Conservation (phyloP, 2,888 invertebrate genomes). For the Orthonychiurus folsomi region DNA sequence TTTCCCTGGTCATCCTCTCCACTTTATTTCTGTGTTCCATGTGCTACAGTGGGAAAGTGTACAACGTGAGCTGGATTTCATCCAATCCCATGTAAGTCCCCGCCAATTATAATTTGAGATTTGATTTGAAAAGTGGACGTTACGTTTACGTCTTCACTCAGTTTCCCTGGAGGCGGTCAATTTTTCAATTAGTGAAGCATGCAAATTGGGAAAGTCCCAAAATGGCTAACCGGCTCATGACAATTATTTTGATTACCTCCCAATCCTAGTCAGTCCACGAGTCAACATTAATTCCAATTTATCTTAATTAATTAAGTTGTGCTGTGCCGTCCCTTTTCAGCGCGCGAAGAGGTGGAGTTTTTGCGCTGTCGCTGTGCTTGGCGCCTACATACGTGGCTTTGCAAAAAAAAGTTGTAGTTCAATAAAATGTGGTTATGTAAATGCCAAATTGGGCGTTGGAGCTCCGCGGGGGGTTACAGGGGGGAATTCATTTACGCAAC, state of each 20-base stretch:
- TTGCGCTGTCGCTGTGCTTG: too few species aligned
- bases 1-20: neutral
- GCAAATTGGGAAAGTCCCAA: neutral
- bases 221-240: neutral
- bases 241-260: neutral
- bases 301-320: neutral
- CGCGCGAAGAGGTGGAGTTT: neutral
- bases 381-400: neutral
- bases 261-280: neutral
- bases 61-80: conserved; percentile 8
- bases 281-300: neutral
- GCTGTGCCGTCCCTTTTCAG: neutral
- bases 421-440: neutral
- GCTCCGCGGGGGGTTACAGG: too few species aligned
- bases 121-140: neutral
- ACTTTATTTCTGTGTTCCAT: conserved; percentile 8
- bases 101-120: neutral
- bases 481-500: too few species aligned
- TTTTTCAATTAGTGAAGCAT: neutral
- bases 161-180: too few species aligned
- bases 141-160: neutral
- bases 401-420: neutral
- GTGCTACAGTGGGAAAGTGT: conserved; percentile 6
- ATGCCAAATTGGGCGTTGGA: neutral
- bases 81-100: conserved; percentile 9